phyloP scores from a whole-genome alignment of 2,888 invertebrate species.

The Phaedon cochleariae region DNA sequence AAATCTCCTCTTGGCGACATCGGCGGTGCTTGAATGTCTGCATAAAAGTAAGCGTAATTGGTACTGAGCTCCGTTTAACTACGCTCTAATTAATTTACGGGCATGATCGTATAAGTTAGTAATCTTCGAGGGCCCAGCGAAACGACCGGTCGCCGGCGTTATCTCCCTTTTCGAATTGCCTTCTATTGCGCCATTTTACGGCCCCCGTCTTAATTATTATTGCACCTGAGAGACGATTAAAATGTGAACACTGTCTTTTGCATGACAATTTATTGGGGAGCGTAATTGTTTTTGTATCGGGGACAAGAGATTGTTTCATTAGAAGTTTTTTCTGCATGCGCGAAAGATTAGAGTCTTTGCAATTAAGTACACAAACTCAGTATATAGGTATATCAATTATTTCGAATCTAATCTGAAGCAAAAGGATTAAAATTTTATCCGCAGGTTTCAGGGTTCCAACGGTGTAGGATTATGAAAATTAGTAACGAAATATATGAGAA shows the following conservation, averaged over 20 bases:
- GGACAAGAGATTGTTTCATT: neutral
- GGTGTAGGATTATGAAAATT: too few species aligned
- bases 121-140: constrained; percentile 13
- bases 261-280: constrained; percentile 20
- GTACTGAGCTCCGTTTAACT: constrained; percentile 51
- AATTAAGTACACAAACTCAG: too few species aligned
- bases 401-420: too few species aligned
- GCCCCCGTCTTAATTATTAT: constrained; percentile 50
- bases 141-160: constrained; percentile 41
- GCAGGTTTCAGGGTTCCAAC: too few species aligned
- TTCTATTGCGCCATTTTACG: constrained; percentile 43
- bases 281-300: constrained; percentile 31
- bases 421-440: too few species aligned
- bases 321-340: neutral
- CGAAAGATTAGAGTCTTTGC: neutral
- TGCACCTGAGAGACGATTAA: constrained; percentile 51
- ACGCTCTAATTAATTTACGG: constrained; percentile 53
- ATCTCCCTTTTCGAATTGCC: constrained; percentile 48
- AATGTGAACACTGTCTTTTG: constrained; percentile 40
- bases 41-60: constrained; percentile 54
- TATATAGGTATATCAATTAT: too few species aligned
- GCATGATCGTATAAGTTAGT: constrained; percentile 46
- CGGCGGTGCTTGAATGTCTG: constrained; percentile 41
- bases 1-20: neutral
- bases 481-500: too few species aligned